These are phyloP conservation scores for Seira musarum DNA, from an alignment of 2,888 invertebrate species.

Conservation along the genomic window DNA sequence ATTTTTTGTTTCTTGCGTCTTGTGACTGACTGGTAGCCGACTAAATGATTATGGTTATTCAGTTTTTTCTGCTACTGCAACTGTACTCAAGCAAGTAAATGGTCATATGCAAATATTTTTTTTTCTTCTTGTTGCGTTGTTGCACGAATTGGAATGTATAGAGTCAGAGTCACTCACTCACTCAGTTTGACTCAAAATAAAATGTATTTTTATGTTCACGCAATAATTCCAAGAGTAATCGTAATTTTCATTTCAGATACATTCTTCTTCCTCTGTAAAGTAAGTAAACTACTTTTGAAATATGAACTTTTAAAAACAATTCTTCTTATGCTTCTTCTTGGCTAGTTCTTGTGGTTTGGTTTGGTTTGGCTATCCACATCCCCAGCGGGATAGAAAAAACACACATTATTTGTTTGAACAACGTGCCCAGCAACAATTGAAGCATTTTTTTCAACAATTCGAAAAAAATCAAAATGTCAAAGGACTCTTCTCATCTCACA, in stretches of 20 bases:
- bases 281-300: constrained; percentile 46
- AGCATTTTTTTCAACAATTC: constrained; percentile 24
- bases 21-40: neutral
- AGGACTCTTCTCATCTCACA: no score
- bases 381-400: constrained; percentile 31
- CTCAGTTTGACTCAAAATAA: constrained; percentile 31
- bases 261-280: constrained; percentile 24
- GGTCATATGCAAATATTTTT: constrained; percentile 39
- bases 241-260: no score
- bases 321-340: neutral
- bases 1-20: neutral
- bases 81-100: neutral
- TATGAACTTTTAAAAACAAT: constrained; percentile 32
- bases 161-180: constrained; percentile 7
- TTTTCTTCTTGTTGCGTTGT: neutral
- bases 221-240: constrained; percentile 50
- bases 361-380: constrained; percentile 24
- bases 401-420: constrained; percentile 8
- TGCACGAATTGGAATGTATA: neutral
- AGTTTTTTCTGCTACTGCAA: neutral
- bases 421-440: neutral
- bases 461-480: constrained; percentile 53
- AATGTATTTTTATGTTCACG: constrained; percentile 57
- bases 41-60: neutral
- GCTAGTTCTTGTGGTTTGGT: neutral